A percentile compares a stretch with the other conserved stretches of the same genome.
phyloP scores from a whole-genome alignment of 2,888 invertebrate genomes.

The Temnothorax rugatulus region DNA sequence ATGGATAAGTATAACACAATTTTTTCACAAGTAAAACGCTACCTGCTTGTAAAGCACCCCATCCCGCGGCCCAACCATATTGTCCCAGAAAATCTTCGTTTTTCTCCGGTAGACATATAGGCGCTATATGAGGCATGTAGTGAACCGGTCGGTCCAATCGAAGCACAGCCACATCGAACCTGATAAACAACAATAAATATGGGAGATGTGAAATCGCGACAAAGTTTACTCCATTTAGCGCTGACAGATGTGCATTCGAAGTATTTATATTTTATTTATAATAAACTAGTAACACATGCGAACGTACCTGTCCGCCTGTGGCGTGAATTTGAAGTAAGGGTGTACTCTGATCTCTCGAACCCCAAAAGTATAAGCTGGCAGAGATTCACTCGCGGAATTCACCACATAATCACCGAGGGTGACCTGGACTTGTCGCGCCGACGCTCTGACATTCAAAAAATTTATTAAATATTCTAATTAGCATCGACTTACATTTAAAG shows the following conservation, averaged over 20 bases:
- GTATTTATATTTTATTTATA: not conserved
- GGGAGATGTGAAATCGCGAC: not conserved
- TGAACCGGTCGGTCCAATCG: slow-evolving; percentile 95
- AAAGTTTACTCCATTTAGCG: not conserved
- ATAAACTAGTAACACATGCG: not conserved
- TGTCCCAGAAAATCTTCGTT: slow-evolving; percentile 96
- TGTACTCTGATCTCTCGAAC: slow-evolving; percentile 96
- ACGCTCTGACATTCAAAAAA: slow-evolving; percentile 88
- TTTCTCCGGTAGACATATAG: slow-evolving; percentile 96
- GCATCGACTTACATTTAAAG: not conserved
- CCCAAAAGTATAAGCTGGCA: slow-evolving; percentile 97
- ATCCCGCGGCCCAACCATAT: slow-evolving; percentile 97
- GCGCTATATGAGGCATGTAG: slow-evolving; percentile 96
- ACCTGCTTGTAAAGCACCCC: slow-evolving; percentile 94
- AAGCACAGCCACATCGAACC: slow-evolving; percentile 96
- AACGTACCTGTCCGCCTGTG: slow-evolving; percentile 91
- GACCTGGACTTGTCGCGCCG: slow-evolving; percentile 96
- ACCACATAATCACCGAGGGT: slow-evolving; percentile 97
- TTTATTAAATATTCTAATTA: not conserved
- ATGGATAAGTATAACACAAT: not conserved
- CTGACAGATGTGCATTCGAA: not conserved
- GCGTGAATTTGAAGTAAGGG: slow-evolving; percentile 97
- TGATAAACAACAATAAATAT: slow-evolving; percentile 58
- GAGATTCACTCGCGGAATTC: slow-evolving; percentile 96
- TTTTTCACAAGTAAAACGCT: slow-evolving; percentile 42